Conservation (phyloP, 2,113 vertebrate genomes). For the Ursus arctos region DNA sequence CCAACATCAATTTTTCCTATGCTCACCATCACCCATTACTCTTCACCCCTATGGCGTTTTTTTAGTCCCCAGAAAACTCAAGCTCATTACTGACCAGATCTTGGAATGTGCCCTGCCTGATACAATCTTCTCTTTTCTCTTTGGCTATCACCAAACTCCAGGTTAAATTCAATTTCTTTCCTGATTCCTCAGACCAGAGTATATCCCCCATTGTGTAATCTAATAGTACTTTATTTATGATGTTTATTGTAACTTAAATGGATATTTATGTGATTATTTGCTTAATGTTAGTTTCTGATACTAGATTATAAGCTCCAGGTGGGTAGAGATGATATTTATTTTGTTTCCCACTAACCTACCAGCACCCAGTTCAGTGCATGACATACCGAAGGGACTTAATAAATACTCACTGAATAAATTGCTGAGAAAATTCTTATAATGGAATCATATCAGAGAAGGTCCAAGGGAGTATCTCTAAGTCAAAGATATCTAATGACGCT, state of each 20-base stretch:
- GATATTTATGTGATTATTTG: neutral
- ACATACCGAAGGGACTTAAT: neutral
- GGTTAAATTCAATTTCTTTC: neutral
- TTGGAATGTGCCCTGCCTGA: neutral
- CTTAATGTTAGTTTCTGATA: neutral
- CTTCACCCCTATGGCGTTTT: neutral
- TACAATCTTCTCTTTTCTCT: neutral
- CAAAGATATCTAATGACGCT: neutral
- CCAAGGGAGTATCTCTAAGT: neutral
- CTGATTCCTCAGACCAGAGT: neutral
- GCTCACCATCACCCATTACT: neutral
- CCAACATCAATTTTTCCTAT: neutral
- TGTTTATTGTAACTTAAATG: neutral
- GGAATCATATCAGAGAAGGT: neutral
- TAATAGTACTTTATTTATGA: neutral
- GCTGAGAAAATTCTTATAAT: neutral
- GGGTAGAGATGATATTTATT: neutral
- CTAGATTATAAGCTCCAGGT: neutral
- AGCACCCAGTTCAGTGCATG: neutral
- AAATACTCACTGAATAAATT: neutral
- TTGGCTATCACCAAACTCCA: neutral
- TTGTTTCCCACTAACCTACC: neutral
- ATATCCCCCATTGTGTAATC: neutral
- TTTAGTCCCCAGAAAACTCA: neutral
- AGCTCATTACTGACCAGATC: neutral